Evolutionary conservation across 2,888 invertebrate genomes (phyloP).

Genomic region (Drosophila antonietae): DNA sequence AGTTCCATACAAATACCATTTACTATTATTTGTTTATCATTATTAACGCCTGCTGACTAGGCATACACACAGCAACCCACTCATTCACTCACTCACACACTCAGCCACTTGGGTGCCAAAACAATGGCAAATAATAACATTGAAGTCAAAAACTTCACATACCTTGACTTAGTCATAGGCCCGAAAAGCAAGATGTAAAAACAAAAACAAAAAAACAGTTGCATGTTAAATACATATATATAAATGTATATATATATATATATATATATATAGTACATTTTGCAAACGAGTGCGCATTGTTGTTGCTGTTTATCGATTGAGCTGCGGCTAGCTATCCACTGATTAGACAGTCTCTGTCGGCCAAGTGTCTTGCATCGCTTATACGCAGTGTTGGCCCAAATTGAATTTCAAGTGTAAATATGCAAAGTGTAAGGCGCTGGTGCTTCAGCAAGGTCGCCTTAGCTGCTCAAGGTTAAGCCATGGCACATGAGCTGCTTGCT

Average conservation of each 20-base stretch:
- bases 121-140: slow-evolving; percentile 43
- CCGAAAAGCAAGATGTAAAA: slow-evolving; percentile 9
- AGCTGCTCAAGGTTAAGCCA: slow-evolving; percentile 33
- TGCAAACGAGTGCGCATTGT: slow-evolving; percentile 17
- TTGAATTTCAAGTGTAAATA: slow-evolving; percentile 65
- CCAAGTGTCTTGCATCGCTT: slow-evolving; percentile 43
- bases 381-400: slow-evolving; percentile 65
- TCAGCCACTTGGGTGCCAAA: slow-evolving; percentile 15
- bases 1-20: slow-evolving; percentile 28
- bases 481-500: slow-evolving; percentile 14
- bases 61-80: slow-evolving; percentile 13
- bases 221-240: slow-evolving; percentile 38
- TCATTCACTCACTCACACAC: slow-evolving; percentile 4
- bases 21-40: slow-evolving; percentile 41
- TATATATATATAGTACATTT: slow-evolving; percentile 3
- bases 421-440: slow-evolving; percentile 18
- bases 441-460: slow-evolving; percentile 46
- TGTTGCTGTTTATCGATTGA: slow-evolving; percentile 57
- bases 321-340: slow-evolving; percentile 25
- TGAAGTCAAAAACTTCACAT: slow-evolving; percentile 50
- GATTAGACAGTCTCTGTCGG: slow-evolving; percentile 29
- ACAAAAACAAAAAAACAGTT: slow-evolving; percentile 18
- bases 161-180: slow-evolving; percentile 64
- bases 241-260: slow-evolving; percentile 13
- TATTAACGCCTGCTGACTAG: slow-evolving; percentile 52